phyloP scores from a whole-genome alignment of 2,888 invertebrate genomes.

The Conops quadrifasciatus region DNA sequence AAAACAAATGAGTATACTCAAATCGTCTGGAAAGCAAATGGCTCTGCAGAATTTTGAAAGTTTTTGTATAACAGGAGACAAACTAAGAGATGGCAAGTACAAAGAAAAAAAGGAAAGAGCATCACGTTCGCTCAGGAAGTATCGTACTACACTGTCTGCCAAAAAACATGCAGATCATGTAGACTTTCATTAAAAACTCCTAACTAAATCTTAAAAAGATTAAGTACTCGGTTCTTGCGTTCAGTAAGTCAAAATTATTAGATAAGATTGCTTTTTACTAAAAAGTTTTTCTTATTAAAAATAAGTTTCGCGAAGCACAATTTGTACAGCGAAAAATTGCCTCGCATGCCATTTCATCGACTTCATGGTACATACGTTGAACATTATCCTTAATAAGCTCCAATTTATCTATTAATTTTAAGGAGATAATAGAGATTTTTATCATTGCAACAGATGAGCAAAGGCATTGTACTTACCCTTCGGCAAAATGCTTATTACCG shows the following conservation, averaged over 20 bases:
- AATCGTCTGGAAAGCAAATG: no score
- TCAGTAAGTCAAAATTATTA: neutral
- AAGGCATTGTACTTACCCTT: slow-evolving; percentile 66
- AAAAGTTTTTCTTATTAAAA: neutral
- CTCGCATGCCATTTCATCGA: slow-evolving; percentile 63
- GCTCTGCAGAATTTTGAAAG: no score
- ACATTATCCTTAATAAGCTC: slow-evolving; percentile 71
- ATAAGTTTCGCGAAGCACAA: no score
- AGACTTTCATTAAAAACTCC: slow-evolving; percentile 1
- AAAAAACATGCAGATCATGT: neutral
- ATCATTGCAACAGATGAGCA: no score
- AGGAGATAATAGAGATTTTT: slow-evolving; percentile 43
- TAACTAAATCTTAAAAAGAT: slow-evolving; percentile 9
- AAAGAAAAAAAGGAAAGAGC: no score
- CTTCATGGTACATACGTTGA: slow-evolving; percentile 71
- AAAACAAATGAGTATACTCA: no score
- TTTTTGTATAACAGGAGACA: no score
- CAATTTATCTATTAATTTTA: slow-evolving; percentile 67
- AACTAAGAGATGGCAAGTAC: no score
- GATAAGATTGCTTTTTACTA: no score
- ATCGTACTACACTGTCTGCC: no score
- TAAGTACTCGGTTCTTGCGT: slow-evolving; percentile 8
- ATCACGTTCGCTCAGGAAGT: no score
- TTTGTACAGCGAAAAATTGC: neutral
- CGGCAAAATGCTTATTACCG: slow-evolving; percentile 68